These are phyloP conservation scores for Idaea aversata DNA, from an alignment of 2,888 invertebrate genomes.

Conservation along the genomic window DNA sequence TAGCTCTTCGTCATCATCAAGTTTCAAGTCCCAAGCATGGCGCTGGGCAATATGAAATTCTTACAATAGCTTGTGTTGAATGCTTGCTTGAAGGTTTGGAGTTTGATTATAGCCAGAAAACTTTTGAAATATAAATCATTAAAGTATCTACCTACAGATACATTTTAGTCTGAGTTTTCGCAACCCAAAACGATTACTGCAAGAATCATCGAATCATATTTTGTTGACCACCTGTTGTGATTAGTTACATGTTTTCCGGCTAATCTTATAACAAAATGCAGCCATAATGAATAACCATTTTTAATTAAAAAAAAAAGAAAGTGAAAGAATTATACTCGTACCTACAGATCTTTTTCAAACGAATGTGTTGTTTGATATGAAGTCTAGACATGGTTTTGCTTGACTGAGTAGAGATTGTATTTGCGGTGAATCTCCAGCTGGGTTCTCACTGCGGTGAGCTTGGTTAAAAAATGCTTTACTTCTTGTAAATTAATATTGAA, in stretches of 20 bases:
- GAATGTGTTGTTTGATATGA: slow-evolving; percentile 51
- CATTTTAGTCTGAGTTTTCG: not conserved
- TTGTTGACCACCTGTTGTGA: slow-evolving; percentile 53
- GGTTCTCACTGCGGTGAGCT: slow-evolving; percentile 64
- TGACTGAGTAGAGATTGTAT: slow-evolving; percentile 52
- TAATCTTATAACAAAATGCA: slow-evolving; percentile 29
- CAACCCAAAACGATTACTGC: not conserved
- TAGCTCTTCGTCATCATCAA: slow-evolving; percentile 11
- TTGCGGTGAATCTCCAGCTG: slow-evolving; percentile 67
- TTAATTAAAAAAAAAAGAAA: slow-evolving; percentile 28
- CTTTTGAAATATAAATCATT: not conserved
- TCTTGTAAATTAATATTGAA: slow-evolving; percentile 22
- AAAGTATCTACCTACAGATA: not conserved
- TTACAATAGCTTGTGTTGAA: not conserved
- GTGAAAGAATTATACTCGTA: slow-evolving; percentile 47
- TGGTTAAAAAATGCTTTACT: slow-evolving; percentile 46
- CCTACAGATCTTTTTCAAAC: slow-evolving; percentile 42
- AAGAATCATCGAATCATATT: not conserved
- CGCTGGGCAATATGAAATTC: not conserved
- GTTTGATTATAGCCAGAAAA: not conserved
- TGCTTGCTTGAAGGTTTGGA: not conserved
- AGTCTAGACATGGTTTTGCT: slow-evolving; percentile 75
- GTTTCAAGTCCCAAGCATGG: not conserved
- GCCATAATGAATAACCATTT: slow-evolving; percentile 35
- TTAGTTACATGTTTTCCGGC: slow-evolving; percentile 40